Conservation (phyloP, 2,888 invertebrate species). For the Tineola bisselliella region DNA sequence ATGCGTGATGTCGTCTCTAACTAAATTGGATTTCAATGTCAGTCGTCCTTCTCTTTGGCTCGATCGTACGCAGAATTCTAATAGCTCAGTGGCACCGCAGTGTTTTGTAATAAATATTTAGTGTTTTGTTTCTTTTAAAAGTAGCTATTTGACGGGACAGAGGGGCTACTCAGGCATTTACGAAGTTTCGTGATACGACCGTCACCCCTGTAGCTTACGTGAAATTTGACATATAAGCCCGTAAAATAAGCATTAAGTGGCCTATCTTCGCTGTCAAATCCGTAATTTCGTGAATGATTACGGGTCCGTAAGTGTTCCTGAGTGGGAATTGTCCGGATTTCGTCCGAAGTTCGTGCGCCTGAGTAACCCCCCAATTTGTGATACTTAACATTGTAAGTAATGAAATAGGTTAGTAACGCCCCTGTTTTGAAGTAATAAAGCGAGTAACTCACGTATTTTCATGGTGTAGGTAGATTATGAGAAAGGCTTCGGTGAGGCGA, state of each 20-base stretch:
- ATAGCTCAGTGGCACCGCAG: background rate
- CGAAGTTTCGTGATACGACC: no score
- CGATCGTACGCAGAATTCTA: conserved; percentile 10
- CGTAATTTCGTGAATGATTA: no score
- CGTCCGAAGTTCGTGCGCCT: no score
- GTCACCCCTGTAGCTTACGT: no score
- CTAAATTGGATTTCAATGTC: conserved; percentile 14
- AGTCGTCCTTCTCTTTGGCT: conserved; percentile 5
- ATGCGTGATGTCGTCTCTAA: conserved; percentile 13
- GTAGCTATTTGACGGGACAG: no score
- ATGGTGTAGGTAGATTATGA: background rate
- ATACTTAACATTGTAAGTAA: background rate
- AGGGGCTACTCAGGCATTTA: no score
- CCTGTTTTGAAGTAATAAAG: background rate
- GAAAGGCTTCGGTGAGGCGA: background rate
- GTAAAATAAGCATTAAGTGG: no score
- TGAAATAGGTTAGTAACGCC: background rate
- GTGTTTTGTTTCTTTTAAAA: background rate
- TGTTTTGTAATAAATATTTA: background rate
- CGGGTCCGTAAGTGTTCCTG: no score
- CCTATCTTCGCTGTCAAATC: no score
- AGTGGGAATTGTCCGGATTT: no score
- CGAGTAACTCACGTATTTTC: conserved; percentile 1
- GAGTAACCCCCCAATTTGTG: no score
- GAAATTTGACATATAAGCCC: no score